Percentiles rank a stretch among this genome's conserved stretches.
Evolutionary conservation across 2,113 vertebrate species (phyloP).

Genomic region (Sceloporus undulatus): DNA sequence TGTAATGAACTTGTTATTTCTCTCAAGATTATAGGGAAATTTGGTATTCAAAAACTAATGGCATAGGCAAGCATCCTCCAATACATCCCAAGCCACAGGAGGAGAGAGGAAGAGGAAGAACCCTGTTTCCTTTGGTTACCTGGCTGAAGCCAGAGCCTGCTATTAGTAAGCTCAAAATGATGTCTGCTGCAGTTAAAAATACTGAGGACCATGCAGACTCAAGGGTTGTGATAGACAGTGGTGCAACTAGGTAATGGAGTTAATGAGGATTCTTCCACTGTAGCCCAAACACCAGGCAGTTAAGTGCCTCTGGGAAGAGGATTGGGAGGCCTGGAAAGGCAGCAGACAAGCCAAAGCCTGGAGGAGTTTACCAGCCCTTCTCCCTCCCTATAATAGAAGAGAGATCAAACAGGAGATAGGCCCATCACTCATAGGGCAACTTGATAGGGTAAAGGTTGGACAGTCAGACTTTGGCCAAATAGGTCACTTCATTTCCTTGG

Average conservation of each 20-base stretch:
- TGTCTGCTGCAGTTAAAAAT: background rate
- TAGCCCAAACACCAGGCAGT: too few relatives aligned
- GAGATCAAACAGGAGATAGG: too few relatives aligned
- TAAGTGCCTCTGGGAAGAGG: too few relatives aligned
- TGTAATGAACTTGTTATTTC: background rate
- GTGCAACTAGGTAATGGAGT: background rate
- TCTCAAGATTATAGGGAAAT: background rate
- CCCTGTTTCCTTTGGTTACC: background rate
- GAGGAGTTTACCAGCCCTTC: too few relatives aligned
- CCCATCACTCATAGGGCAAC: too few relatives aligned
- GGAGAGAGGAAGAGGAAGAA: background rate
- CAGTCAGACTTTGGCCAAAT: too few relatives aligned
- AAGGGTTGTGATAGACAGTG: background rate
- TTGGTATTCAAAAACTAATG: background rate
- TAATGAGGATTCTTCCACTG: too few relatives aligned
- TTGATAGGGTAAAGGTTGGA: too few relatives aligned
- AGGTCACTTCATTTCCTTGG: too few relatives aligned
- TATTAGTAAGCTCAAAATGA: background rate
- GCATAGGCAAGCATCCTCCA: background rate
- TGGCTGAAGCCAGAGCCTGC: background rate
- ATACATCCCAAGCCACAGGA: background rate
- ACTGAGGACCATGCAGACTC: background rate
- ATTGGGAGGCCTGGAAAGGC: too few relatives aligned
- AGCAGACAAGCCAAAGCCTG: too few relatives aligned
- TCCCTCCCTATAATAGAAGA: too few relatives aligned